Conservation (phyloP, 2,888 invertebrate genomes). For the Anthrax anthrax region DNA sequence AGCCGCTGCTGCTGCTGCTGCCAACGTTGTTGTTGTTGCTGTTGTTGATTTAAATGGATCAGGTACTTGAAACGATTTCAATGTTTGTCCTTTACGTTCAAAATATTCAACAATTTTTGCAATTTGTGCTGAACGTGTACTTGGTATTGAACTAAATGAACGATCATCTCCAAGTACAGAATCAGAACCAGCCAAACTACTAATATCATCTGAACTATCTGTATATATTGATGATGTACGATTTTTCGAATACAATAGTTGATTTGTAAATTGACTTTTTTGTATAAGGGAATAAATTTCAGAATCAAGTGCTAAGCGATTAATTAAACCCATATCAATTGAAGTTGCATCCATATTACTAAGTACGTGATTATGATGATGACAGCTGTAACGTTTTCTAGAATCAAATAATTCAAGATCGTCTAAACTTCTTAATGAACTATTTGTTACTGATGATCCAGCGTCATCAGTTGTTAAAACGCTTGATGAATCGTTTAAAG, state of each 20-base stretch:
- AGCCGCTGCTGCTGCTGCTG: conserved; percentile 2
- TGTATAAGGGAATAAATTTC: conserved; percentile 36
- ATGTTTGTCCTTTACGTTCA: conserved; percentile 56
- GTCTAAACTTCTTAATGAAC: conserved; percentile 44
- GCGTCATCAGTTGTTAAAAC: conserved; percentile 40
- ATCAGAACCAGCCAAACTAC: conserved; percentile 65
- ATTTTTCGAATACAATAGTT: conserved; percentile 44
- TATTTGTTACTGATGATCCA: conserved; percentile 39
- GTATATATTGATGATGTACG: conserved; percentile 72
- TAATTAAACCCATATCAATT: conserved; percentile 36
- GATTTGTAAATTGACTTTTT: conserved; percentile 36
- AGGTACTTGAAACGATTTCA: conserved; percentile 36
- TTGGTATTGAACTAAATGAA: conserved; percentile 39
- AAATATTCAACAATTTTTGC: conserved; percentile 80
- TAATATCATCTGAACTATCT: conserved; percentile 74
- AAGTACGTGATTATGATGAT: conserved; percentile 26
- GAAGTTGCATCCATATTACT: conserved; percentile 33
- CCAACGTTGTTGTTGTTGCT: conserved; percentile 5
- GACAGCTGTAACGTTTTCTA: conserved; percentile 19
- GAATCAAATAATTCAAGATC: conserved; percentile 38
- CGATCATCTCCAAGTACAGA: conserved; percentile 55
- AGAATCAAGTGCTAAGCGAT: conserved; percentile 35
- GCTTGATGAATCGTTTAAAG: conserved; percentile 36
- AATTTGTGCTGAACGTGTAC: conserved; percentile 51
- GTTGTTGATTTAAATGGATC: conserved; percentile 19